phyloP scores from a whole-genome alignment of 2,888 invertebrate species.

The Lasioglossum zephyrum region DNA sequence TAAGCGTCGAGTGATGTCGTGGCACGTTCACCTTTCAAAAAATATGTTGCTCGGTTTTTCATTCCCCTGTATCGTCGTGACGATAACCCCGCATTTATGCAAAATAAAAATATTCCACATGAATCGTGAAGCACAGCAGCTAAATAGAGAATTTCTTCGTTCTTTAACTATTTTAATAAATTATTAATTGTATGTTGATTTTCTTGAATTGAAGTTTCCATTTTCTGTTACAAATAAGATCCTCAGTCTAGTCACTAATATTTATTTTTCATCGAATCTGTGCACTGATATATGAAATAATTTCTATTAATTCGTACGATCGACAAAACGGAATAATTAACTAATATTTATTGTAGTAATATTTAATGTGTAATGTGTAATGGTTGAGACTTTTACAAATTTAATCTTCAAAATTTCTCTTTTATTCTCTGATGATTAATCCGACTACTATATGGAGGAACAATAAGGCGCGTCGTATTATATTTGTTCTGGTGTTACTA shows the following conservation, averaged over 20 bases:
- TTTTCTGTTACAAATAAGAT: not conserved
- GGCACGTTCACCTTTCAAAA: slow-evolving; percentile 53
- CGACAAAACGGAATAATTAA: too few species aligned
- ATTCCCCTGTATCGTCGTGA: too few species aligned
- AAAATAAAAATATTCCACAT: not conserved
- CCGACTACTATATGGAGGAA: not conserved
- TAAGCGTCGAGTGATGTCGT: slow-evolving; percentile 43
- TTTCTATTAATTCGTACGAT: too few species aligned
- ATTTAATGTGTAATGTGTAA: too few species aligned
- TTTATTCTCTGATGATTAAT: not conserved
- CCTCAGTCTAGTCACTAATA: not conserved
- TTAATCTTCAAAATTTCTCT: not conserved
- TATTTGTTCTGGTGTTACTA: not conserved
- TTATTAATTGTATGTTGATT: not conserved
- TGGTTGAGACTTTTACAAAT: not conserved
- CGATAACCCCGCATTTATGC: too few species aligned
- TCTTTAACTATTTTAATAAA: not conserved
- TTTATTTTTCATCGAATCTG: too few species aligned
- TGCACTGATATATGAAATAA: too few species aligned
- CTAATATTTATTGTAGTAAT: too few species aligned
- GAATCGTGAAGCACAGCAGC: not conserved
- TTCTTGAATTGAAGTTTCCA: not conserved
- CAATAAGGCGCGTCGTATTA: not conserved
- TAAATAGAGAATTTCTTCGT: not conserved
- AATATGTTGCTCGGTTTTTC: slow-evolving; percentile 37